phyloP scores from a whole-genome alignment of 2,113 vertebrate genomes.

The Galemys pyrenaicus region DNA sequence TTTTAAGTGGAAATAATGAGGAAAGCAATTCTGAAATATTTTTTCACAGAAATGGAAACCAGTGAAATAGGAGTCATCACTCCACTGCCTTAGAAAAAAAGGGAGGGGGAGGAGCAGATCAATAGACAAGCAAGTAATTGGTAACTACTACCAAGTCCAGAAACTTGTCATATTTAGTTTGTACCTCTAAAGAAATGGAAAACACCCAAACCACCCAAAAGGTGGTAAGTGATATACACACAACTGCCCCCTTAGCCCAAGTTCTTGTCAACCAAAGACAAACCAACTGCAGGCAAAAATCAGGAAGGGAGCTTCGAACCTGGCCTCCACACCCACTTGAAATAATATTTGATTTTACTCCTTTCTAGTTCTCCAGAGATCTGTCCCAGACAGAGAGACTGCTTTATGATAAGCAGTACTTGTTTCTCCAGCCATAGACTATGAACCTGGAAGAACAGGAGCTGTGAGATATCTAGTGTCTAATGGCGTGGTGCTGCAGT shows the following conservation, averaged over 20 bases:
- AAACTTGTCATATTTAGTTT: conserved; percentile 2
- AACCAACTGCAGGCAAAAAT: neutral
- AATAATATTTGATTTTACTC: conserved; percentile 8
- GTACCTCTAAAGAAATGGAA: neutral
- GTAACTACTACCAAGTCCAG: neutral
- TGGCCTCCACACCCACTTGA: neutral
- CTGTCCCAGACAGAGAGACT: neutral
- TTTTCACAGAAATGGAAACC: conserved; percentile 55
- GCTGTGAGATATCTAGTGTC: neutral
- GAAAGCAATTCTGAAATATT: conserved; percentile 35
- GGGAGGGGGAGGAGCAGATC: neutral
- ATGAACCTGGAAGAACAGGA: no score
- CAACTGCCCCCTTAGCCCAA: no score
- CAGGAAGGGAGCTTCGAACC: neutral
- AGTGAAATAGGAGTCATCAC: neutral
- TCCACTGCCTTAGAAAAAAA: neutral
- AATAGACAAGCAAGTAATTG: neutral
- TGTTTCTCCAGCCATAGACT: neutral
- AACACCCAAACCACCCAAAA: neutral
- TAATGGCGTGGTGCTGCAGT: conserved; percentile 32
- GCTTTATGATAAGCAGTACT: neutral
- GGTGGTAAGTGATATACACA: neutral
- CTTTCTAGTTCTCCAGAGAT: neutral
- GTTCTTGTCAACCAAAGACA: neutral
- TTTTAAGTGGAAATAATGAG: neutral